Evolutionary conservation across 2,113 vertebrate species (phyloP).

Genomic region (Trogon surrucura): DNA sequence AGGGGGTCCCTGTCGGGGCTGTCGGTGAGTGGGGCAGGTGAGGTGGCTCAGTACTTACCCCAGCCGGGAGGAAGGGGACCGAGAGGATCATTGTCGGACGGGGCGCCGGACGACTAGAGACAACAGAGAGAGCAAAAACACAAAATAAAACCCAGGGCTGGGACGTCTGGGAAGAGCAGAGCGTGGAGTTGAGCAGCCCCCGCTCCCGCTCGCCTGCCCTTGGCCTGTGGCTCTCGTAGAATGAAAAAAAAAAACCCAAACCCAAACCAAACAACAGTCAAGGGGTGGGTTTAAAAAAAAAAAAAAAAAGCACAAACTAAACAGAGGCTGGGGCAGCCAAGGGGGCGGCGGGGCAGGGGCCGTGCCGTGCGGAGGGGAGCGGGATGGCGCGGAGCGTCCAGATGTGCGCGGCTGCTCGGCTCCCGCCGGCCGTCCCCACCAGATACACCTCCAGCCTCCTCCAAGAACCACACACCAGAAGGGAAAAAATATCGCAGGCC

Average conservation of each 20-base stretch:
- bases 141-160: neutral
- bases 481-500: slow-evolving; percentile 86
- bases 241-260: neutral
- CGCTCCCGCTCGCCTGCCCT: neutral
- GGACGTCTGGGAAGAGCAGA: neutral
- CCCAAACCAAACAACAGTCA: neutral
- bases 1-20: neutral
- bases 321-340: neutral
- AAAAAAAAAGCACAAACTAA: neutral
- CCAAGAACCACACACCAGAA: slow-evolving; percentile 89
- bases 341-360: neutral
- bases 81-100: slow-evolving; percentile 92
- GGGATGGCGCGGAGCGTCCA: neutral
- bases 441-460: slow-evolving; percentile 83
- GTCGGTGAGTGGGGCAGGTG: neutral
- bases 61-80: slow-evolving; percentile 94
- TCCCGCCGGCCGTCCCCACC: slow-evolving; percentile 64
- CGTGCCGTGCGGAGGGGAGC: neutral
- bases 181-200: neutral
- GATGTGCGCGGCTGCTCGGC: slow-evolving; percentile 65
- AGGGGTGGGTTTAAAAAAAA: neutral
- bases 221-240: neutral
- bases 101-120: slow-evolving; percentile 86
- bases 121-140: slow-evolving; percentile 76
- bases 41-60: slow-evolving; percentile 85